Conservation (phyloP, 2,113 vertebrate genomes). For the Pachyramphus minor region DNA sequence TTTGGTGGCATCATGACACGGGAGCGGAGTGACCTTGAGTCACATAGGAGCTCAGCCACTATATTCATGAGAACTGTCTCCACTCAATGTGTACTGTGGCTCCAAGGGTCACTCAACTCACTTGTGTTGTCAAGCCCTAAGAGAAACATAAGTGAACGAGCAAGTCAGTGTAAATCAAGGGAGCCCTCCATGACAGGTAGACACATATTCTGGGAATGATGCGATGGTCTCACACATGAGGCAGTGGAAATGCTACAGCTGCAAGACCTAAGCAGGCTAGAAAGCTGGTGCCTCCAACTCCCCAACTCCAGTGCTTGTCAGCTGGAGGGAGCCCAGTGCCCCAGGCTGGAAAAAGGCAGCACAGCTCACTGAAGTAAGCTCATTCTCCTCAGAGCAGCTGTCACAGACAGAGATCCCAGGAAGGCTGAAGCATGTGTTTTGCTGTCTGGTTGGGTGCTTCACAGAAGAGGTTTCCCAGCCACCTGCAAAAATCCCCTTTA, state of each 20-base stretch:
- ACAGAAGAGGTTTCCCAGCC: background rate
- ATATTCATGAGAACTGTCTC: background rate
- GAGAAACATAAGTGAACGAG: background rate
- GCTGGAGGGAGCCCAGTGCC: background rate
- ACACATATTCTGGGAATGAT: background rate
- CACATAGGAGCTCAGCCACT: background rate
- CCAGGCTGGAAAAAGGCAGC: background rate
- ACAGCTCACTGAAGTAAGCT: background rate
- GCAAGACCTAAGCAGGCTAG: background rate
- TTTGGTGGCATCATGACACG: too few species aligned
- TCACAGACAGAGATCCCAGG: rapidly evolving
- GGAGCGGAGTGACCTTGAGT: background rate
- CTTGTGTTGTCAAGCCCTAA: background rate
- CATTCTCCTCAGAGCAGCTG: background rate
- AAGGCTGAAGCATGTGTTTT: background rate
- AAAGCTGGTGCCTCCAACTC: background rate
- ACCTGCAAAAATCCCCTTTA: background rate
- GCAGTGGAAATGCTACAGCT: background rate
- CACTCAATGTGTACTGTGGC: rapidly evolving
- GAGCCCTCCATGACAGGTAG: background rate
- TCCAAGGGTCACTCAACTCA: background rate
- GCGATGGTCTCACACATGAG: background rate
- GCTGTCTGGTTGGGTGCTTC: background rate
- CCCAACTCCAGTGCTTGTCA: background rate
- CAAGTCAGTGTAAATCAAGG: background rate